These are phyloP conservation scores for Probaryconus sp. DNA, from an alignment of 1,140 invertebrate genomes.

Conservation along the genomic window DNA sequence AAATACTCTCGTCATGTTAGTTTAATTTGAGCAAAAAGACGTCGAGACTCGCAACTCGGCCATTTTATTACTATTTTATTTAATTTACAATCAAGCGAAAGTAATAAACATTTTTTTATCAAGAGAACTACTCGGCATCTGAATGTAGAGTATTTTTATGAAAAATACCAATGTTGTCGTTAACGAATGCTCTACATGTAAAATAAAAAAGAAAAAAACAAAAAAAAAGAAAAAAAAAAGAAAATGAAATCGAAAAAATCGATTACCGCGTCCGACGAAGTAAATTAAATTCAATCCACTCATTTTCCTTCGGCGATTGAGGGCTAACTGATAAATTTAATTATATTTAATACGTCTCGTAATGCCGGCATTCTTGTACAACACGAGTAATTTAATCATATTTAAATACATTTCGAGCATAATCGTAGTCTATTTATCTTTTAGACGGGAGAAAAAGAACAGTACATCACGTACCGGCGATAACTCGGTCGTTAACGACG, in stretches of 20 bases:
- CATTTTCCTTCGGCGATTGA: not conserved
- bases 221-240: too few relatives aligned
- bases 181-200: conserved; percentile 34
- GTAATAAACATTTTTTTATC: too few relatives aligned
- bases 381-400: conserved; percentile 39
- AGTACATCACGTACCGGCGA: conserved; percentile 24
- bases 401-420: conserved; percentile 26
- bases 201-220: too few relatives aligned
- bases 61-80: conserved; percentile 12
- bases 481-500: conserved; percentile 23
- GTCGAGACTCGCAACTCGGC: too few relatives aligned
- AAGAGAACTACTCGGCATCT: too few relatives aligned
- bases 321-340: conserved; percentile 27
- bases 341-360: conserved; percentile 35
- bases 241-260: too few relatives aligned
- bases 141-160: too few relatives aligned
- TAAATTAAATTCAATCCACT: conserved; percentile 45
- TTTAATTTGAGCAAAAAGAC: conserved; percentile 17
- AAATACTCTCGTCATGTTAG: conserved; percentile 41
- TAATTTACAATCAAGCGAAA: not conserved
- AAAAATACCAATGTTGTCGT: conserved; percentile 17
- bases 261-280: conserved; percentile 32
- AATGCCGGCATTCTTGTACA: not conserved
- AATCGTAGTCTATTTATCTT: conserved; percentile 39
- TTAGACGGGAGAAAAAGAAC: not conserved